Percentiles rank a stretch among this genome's conserved stretches.
These are phyloP conservation scores for Actinopyga echinites DNA, from an alignment of 53 echinoderm and acorn worm species.

Conservation along the genomic window DNA sequence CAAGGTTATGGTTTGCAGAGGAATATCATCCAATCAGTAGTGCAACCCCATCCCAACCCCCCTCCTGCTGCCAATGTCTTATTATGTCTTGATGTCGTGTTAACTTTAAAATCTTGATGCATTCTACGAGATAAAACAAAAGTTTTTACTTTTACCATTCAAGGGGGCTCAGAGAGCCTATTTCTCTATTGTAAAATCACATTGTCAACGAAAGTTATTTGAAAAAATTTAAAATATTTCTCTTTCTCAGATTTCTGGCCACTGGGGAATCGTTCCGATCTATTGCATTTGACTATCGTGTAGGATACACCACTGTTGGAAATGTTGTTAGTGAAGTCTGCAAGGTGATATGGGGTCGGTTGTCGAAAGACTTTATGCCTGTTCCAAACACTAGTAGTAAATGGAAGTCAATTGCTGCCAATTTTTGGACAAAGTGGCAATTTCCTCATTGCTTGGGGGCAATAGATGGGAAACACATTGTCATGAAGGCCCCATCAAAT, in stretches of 20 bases:
- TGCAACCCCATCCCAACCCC: too few species aligned
- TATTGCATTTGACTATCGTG: slow-evolving; percentile 30
- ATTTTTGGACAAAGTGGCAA: slow-evolving; percentile 44
- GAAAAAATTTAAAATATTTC: too few species aligned
- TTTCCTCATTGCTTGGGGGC: slow-evolving; percentile 68
- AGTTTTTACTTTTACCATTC: too few species aligned
- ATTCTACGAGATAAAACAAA: too few species aligned
- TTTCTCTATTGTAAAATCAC: too few species aligned
- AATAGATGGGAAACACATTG: slow-evolving; percentile 62
- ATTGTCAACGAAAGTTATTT: too few species aligned
- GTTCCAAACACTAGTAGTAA: neutral
- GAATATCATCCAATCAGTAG: too few species aligned
- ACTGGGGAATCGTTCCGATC: slow-evolving; percentile 44
- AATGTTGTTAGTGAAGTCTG: slow-evolving; percentile 26
- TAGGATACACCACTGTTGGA: slow-evolving; percentile 33
- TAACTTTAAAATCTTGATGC: too few species aligned
- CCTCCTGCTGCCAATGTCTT: too few species aligned
- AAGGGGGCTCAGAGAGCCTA: too few species aligned
- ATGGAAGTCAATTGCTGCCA: slow-evolving; percentile 43
- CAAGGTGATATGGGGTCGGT: slow-evolving; percentile 26
- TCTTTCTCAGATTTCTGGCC: slow-evolving; percentile 33
- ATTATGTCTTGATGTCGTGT: too few species aligned
- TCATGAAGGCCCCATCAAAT: slow-evolving; percentile 38
- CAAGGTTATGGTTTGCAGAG: too few species aligned
- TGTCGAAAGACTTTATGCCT: slow-evolving; percentile 32